Conservation (phyloP, 2,888 invertebrate species). For the Trachelus iudaicus region DNA sequence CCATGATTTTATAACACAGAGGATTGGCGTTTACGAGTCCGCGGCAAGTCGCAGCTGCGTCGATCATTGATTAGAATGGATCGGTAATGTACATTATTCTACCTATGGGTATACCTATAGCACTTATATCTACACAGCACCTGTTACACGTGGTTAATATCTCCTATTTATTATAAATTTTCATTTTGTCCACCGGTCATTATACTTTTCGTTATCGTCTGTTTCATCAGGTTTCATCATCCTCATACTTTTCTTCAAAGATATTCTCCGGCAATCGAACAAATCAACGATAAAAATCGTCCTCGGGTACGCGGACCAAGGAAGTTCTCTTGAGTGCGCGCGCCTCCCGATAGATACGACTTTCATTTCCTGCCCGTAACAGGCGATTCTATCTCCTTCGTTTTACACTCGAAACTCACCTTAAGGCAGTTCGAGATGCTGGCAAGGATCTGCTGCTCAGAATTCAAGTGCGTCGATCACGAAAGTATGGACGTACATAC, state of each 20-base stretch:
- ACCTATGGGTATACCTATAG: slow-evolving; percentile 13
- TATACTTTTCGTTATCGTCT: neutral
- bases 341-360: slow-evolving; percentile 37
- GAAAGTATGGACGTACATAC: neutral
- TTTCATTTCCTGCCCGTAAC: slow-evolving; percentile 45
- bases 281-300: neutral
- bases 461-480: neutral
- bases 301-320: neutral
- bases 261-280: neutral
- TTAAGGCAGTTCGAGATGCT: neutral
- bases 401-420: neutral
- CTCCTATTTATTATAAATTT: neutral
- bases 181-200: neutral
- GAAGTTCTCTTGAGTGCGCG: neutral
- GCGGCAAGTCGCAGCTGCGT: slow-evolving; percentile 36
- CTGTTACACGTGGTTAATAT: slow-evolving; percentile 2
- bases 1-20: slow-evolving; percentile 41
- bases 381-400: slow-evolving; percentile 18
- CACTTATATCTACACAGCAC: neutral
- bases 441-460: neutral
- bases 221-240: neutral
- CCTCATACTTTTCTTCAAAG: neutral
- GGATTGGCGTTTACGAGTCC: slow-evolving; percentile 43
- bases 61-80: slow-evolving; percentile 46
- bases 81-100: slow-evolving; percentile 25